Conservation (phyloP, 2,797 vertebrate genomes). For the Thunnus albacares region DNA sequence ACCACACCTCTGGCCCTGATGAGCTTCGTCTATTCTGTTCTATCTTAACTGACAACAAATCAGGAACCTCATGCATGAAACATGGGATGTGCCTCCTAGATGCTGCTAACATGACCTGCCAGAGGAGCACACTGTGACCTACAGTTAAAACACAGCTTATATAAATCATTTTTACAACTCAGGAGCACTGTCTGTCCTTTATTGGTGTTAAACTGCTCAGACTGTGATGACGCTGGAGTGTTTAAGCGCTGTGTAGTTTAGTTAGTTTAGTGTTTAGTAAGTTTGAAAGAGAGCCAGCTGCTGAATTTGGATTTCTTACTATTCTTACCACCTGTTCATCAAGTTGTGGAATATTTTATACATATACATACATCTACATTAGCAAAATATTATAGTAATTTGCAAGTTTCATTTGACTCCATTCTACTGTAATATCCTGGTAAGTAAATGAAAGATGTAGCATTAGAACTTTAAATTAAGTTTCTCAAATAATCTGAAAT, state of each 20-base stretch:
- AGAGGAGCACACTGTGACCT: conserved; percentile 27
- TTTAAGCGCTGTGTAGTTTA: not conserved
- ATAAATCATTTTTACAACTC: not conserved
- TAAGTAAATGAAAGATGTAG: not conserved
- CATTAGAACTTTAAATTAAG: not conserved
- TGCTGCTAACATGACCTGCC: conserved; percentile 42
- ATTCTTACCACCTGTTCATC: not conserved
- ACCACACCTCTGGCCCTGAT: conserved; percentile 50
- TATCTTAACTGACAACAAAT: conserved; percentile 46
- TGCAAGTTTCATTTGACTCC: not conserved
- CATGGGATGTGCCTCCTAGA: conserved; percentile 40
- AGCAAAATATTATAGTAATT: not conserved
- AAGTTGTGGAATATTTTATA: not conserved
- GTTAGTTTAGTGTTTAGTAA: too few relatives aligned
- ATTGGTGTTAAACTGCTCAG: conserved; percentile 2
- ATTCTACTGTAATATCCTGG: not conserved
- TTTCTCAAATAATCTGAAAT: not conserved
- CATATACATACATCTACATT: too few relatives aligned
- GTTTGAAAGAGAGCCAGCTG: not conserved
- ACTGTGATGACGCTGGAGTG: not conserved
- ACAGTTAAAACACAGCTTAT: conserved; percentile 19
- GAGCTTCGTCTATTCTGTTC: conserved; percentile 31
- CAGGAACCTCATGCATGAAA: conserved; percentile 66
- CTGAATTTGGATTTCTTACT: not conserved
- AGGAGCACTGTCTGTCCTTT: conserved; percentile 7